Base-by-base conservation (phyloP, 2,888 invertebrate species). In the Syritta pipiens region DNA sequence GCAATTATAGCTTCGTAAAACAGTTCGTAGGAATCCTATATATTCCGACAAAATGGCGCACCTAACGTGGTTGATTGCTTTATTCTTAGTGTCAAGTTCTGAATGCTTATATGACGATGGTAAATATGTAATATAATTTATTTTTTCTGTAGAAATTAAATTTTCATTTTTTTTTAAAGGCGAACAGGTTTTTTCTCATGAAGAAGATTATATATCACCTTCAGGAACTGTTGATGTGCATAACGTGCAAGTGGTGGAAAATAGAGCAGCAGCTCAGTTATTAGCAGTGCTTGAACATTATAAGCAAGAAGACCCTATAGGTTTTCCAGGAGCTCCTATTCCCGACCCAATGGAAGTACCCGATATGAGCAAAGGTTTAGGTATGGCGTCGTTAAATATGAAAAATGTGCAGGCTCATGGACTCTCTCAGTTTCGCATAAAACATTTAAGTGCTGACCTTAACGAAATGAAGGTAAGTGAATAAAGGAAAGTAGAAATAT, bases 261-360 rank as follows among this genome's bases (percentile, higher is more conserved):
- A 93, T 85, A 93, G 92, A 84, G 89, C 96, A 46, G 94, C 94
- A 67, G 92, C 94, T 71, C 93, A 93, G 84, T 91, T 96, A 42
- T 89, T 93, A 46, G 90, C 90, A 4, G 89, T 95, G 5, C 85
- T 96, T 32, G 93, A 94, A 67, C 95, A 96, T 85, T 96, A 93
- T 87, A 94, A 96, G 86, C 92, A 95, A 84, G 90, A 92, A 10
- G 94, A 96, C 87, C 95, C 95, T 0, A 89, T 94, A 3, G 95
- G 95, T 4, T 86, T 96, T n/a, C 96, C 96, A 0, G 94, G 94
- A 0, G 93, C 92, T 0, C 92, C 93, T 1, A 91, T 96, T 55
- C 94, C 94, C 0, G 96, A 96, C 85, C 96, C 97, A 0, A 92
- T 95, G 89, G 89, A 91, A 0, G 93, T 96, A 19, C 95, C 95